Conservation (phyloP, 2,888 invertebrate genomes). For the Steinernema hermaphroditum region DNA sequence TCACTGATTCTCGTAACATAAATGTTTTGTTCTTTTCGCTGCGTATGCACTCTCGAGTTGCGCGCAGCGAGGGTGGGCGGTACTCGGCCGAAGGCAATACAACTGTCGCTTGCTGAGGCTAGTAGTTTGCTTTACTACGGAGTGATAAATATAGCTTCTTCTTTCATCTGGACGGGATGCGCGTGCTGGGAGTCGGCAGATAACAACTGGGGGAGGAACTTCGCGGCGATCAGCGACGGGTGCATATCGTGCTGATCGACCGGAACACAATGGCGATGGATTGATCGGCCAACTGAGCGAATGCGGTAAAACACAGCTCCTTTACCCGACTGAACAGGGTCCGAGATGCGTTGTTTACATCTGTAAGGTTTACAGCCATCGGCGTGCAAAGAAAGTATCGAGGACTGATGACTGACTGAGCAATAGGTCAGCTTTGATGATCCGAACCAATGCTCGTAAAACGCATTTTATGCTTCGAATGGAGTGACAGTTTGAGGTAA, state of each 20-base stretch:
- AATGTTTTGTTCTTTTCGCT: conserved; percentile 29
- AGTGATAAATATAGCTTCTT: conserved; percentile 28
- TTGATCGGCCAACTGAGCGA: neutral
- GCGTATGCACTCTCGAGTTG: conserved; percentile 13
- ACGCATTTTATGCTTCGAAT: no score
- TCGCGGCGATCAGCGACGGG: neutral
- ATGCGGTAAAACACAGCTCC: neutral
- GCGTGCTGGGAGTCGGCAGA: neutral
- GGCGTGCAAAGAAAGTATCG: neutral
- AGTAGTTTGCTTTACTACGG: conserved; percentile 31
- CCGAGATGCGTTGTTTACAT: neutral
- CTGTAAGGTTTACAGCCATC: neutral
- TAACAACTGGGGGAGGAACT: conserved; percentile 1
- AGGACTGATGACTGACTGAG: no score
- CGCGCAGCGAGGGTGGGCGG: conserved; percentile 29
- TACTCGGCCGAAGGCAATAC: conserved; percentile 29
- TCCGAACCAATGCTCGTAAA: no score
- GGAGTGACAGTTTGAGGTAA: no score
- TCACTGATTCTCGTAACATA: conserved; percentile 30
- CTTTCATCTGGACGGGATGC: conserved; percentile 24
- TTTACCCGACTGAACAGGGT: neutral
- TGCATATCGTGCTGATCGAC: conserved; percentile 17
- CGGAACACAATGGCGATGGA: neutral
- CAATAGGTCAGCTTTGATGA: no score
- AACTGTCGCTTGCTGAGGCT: neutral